Evolutionary conservation across 2,113 vertebrate genomes (phyloP), one percentile per base, ranked within the genome.

Genomic region (Aix galericulata): DNA sequence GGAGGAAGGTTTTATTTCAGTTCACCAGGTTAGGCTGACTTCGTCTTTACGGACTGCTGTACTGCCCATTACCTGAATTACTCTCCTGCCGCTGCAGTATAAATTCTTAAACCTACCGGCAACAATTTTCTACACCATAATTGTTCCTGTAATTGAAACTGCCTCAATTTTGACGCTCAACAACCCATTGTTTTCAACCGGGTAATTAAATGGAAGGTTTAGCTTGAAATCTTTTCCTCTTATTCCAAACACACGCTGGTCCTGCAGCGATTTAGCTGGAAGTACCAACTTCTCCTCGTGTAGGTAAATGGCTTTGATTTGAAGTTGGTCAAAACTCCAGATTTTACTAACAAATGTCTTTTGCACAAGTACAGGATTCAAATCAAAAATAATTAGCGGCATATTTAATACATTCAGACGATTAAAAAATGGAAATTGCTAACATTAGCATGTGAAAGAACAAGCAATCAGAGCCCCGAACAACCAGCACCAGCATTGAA

Each of bases 151-250:
- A 95, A 86, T 92, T 93, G 82, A 95, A 95, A 89, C n/a, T 62
- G 74, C 89, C 48, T 93, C 71, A 59, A 2, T 95, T 96, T 80
- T 88, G 79, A 93, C 84, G 89, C 76, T 95, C 69, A 84, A 69
- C 60, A 89, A 76, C 44, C 58, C 85, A 88, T 38, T 94, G 69
- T 92, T 94, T 75, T 79, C 86, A 92, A 91, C 56, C 81, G 44
- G 62, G 60, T 88, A 97, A 96, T 94, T 97, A 96, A 94, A 95
- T 50, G 40, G 71, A 85, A 96, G 26, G 71, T 81, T 94, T 91
- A 76, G 66, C 32, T 92, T n/a, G 73, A 92, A 82, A 93, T 53
- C 50, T 77, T 92, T 75, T 77, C 58, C 62, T 77, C 34, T 48
- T 93, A 80, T 74, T 96, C 55, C 66, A 60, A 66, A 68, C 42